Evolutionary conservation across 35 echinoderm and acorn worm species (phyloP), one percentile per base, ranked within the genome.

Genomic region (Holothuria glaberrima): DNA sequence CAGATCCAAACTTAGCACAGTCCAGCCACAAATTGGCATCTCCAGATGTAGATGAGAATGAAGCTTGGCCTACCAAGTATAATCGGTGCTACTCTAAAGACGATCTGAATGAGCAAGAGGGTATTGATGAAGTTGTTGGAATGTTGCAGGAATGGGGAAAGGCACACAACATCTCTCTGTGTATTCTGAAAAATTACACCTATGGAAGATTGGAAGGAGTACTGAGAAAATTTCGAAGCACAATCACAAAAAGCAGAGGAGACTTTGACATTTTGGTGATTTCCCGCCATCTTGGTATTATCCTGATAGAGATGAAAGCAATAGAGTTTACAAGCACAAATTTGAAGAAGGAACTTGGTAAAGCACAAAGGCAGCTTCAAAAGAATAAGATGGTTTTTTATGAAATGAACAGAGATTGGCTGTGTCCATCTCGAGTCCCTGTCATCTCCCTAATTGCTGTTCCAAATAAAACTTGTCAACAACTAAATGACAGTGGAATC

Each of bases 371-470:
- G 26, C 73, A 77, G 38, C 73, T 77, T 20, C 27, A 77, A 25
- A 77, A 48, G 73, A 48, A 77, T 77, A 32, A 77, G 36, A 25
- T 29, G 35, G 34, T 77, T 48, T 22, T 78, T n/a, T 48, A 12
- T 50, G 74, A 78, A 78, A 48, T 78, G 20, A 78, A 78, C 50
- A 21, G 41, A 24, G 74, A 78, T 52, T 78, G 74, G 74, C 44
- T 52, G 18, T 24, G 74, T 45, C 38, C 44, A 48, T 26, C n/a
- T 24, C 6, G 27, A 24, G 50, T 78, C 29, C 74, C 74, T 26
- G n/a, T 78, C 7, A 50, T 35, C 6, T 25, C 19, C n/a, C 21
- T 78, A 24, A 50, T 78, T 12, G 74, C 74, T 0, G 22, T 78
- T 4, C 74, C 74, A n/a, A 48, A 78, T 19, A 28, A 9, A 30